Conservation (phyloP, 2,888 invertebrate genomes). For the Xanthia icteritia region DNA sequence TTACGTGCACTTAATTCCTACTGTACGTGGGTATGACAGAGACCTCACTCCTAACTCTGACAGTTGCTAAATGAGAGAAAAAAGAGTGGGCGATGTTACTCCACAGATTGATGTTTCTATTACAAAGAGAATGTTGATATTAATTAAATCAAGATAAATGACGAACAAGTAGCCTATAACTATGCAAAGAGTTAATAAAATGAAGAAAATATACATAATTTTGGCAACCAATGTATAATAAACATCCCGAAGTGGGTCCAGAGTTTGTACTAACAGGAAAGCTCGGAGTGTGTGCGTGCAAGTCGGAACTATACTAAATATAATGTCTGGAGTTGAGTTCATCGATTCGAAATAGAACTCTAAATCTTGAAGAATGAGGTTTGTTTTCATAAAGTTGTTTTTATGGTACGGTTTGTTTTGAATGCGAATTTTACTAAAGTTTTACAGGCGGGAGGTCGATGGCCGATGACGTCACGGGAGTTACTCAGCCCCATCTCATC, state of each 20-base stretch:
- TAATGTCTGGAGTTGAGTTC: slow-evolving; percentile 46
- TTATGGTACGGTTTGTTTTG: slow-evolving; percentile 79
- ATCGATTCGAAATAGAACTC: slow-evolving; percentile 58
- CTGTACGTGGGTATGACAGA: slow-evolving; percentile 56
- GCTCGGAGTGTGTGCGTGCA: slow-evolving; percentile 64
- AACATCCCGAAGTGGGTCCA: slow-evolving; percentile 62
- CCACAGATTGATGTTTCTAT: slow-evolving; percentile 75
- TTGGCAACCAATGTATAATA: slow-evolving; percentile 65
- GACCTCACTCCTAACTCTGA: slow-evolving; percentile 61
- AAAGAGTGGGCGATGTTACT: slow-evolving; percentile 75
- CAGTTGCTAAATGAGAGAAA: slow-evolving; percentile 75
- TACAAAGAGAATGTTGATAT: slow-evolving; percentile 66
- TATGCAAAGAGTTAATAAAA: slow-evolving; percentile 37
- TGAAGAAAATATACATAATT: slow-evolving; percentile 63
- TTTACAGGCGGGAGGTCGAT: slow-evolving; percentile 81
- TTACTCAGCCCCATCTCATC: slow-evolving; percentile 66
- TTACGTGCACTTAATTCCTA: slow-evolving; percentile 50
- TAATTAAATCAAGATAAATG: slow-evolving; percentile 49
- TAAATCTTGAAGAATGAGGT: slow-evolving; percentile 58
- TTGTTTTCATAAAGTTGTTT: slow-evolving; percentile 59
- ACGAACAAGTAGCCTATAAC: slow-evolving; percentile 18
- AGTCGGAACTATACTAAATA: slow-evolving; percentile 64
- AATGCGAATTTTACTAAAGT: slow-evolving; percentile 84
- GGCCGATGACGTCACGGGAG: slow-evolving; percentile 83
- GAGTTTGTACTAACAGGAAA: slow-evolving; percentile 74